Base-by-base conservation (phyloP, 2,113 vertebrate genomes). In the Setophaga coronata region DNA sequence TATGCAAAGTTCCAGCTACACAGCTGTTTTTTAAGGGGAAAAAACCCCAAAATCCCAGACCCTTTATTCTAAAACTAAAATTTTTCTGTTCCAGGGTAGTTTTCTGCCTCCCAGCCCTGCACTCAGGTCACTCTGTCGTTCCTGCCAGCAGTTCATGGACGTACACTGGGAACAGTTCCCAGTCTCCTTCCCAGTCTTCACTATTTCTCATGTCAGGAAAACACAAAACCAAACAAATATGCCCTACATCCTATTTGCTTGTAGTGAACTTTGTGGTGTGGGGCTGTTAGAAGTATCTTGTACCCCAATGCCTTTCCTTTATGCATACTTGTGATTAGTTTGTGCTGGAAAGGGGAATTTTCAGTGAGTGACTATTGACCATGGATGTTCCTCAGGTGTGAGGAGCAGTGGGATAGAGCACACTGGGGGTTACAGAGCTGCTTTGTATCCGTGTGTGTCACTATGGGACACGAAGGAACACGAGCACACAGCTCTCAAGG, bases 41-140 rank as follows among this genome's bases (percentile, higher is more conserved):
- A 16, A 18, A 51, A 14, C 0, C 0, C 8, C 7, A 18, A 51
- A 14, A 0, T 0, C 8, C 7, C 40, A 42, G 31, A 61, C 1
- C 4, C 19, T 66, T 12, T n/a, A 4, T 74, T 50, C 56, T 38
- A 14, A 40, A 72, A 21, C 4, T 18, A 28, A 26, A 15, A 4
- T 3, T 28, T 38, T 38, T 38, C 6, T 20, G 9, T 38, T 48
- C 70, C 14, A 36, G 58, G 53, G 36, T 2, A 14, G 25, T 15
- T 43, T 67, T 71, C 29, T 72, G 38, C 29, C 62, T 38, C 36
- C 69, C 84, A 67, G 47, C 14, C 33, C 65, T 43, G 24, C 26
- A 21, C 40, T 76, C n/a, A 9, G 62, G 7, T 47, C 29, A 2
- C 53, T 34, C 47, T 53, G 34, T 18, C 65, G 6, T 5, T 45